phyloP scores from a whole-genome alignment of 2,797 vertebrate genomes.

The Cheirogaleus major region DNA sequence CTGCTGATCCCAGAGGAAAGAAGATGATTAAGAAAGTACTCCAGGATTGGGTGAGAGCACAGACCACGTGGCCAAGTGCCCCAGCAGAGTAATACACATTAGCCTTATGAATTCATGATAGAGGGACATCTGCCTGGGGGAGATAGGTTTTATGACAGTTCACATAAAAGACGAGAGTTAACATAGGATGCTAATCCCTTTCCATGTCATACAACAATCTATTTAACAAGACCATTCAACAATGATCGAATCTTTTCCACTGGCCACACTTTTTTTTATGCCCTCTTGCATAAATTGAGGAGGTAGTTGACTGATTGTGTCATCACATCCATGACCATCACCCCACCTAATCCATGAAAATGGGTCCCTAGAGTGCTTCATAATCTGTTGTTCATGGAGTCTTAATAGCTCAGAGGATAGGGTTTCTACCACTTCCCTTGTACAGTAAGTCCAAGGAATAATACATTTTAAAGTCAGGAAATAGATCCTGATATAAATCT shows the following conservation, averaged over 20 bases:
- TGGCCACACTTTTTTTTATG: not conserved
- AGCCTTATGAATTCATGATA: not conserved
- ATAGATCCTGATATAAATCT: conserved; percentile 64
- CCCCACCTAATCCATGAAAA: conserved; percentile 6
- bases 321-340: conserved; percentile 15
- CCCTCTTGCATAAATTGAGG: conserved; percentile 1
- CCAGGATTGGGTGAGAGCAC: not conserved
- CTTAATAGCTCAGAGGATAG: conserved; percentile 39
- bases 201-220: not conserved
- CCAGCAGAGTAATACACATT: not conserved
- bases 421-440: conserved; percentile 56
- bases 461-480: conserved; percentile 57
- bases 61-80: not conserved
- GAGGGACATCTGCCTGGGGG: not conserved
- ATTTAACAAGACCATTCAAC: not conserved
- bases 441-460: conserved; percentile 40
- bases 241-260: not conserved
- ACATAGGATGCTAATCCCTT: not conserved
- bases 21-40: not conserved
- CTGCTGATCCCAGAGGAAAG: not conserved
- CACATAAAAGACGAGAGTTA: not conserved
- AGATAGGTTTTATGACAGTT: not conserved
- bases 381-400: conserved; percentile 38
- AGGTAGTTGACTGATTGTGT: conserved; percentile 38
- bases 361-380: not conserved